Conservation (phyloP, 2,888 invertebrate genomes). For the Nebria brevicollis region DNA sequence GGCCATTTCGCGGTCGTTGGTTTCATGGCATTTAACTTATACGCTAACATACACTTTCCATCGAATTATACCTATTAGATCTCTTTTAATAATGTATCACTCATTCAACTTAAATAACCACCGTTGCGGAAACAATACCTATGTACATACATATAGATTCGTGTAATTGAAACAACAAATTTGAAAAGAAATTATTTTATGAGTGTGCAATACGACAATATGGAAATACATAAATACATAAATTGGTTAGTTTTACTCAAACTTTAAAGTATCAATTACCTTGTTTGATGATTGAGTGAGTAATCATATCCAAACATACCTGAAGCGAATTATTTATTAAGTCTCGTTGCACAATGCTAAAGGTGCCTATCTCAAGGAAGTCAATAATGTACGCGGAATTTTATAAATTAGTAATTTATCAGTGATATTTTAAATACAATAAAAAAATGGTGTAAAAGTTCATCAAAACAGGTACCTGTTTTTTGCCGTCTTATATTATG, state of each 20-base stretch:
- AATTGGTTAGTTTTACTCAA: too few species aligned
- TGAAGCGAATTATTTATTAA: too few species aligned
- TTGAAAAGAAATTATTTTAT: not conserved
- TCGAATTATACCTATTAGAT: not conserved
- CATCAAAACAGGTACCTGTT: not conserved
- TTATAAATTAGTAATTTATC: not conserved
- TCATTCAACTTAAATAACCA: not conserved
- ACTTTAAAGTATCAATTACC: too few species aligned
- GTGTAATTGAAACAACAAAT: not conserved
- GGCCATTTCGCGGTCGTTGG: not conserved
- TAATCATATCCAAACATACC: too few species aligned
- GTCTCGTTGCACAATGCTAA: too few species aligned
- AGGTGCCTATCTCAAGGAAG: too few species aligned
- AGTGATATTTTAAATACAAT: not conserved
- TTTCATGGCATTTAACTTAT: not conserved
- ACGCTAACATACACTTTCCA: not conserved
- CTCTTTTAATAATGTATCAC: conserved; percentile 1
- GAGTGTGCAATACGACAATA: not conserved
- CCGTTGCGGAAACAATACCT: not conserved
- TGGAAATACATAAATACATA: too few species aligned
- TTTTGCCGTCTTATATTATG: conserved; percentile 27
- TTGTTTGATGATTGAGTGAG: too few species aligned
- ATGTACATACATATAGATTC: not conserved
- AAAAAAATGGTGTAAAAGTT: not conserved
- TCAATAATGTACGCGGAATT: too few species aligned